These are phyloP conservation scores for Brachyistius frenatus DNA, from an alignment of 2,113 vertebrate species.

Conservation along the genomic window DNA sequence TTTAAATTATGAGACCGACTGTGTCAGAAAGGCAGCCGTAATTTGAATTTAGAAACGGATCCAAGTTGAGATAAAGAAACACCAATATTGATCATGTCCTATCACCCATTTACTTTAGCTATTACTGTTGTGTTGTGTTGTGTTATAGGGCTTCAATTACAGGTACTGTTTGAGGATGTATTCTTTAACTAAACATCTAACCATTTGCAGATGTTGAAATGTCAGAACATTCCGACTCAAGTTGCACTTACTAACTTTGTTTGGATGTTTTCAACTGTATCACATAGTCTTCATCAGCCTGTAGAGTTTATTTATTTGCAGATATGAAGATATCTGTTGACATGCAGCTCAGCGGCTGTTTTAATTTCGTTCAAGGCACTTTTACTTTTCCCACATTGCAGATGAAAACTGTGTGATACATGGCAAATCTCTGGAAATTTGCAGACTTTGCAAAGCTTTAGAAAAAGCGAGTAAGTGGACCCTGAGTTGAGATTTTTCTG, in stretches of 20 bases:
- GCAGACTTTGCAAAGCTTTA: no score
- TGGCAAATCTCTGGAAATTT: no score
- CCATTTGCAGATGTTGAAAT: constrained; percentile 5
- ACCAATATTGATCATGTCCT: background rate
- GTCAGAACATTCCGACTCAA: background rate
- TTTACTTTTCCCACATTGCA: no score
- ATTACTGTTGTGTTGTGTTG: background rate
- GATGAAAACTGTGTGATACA: no score
- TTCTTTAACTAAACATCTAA: constrained; percentile 10
- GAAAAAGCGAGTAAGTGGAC: no score
- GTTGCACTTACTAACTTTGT: background rate
- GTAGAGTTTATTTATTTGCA: background rate
- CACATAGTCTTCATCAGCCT: no score
- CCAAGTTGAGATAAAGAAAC: constrained; percentile 27
- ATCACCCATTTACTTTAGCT: background rate
- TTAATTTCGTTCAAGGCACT: no score
- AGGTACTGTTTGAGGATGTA: background rate
- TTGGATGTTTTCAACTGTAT: background rate
- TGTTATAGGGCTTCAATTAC: constrained; percentile 1
- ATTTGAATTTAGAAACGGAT: background rate
- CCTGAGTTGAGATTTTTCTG: background rate
- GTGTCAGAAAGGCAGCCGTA: background rate
- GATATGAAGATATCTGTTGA: background rate
- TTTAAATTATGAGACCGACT: constrained; percentile 30
- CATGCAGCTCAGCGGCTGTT: background rate